Conservation (phyloP, 2,888 invertebrate genomes). For the Lasioglossum vierecki region DNA sequence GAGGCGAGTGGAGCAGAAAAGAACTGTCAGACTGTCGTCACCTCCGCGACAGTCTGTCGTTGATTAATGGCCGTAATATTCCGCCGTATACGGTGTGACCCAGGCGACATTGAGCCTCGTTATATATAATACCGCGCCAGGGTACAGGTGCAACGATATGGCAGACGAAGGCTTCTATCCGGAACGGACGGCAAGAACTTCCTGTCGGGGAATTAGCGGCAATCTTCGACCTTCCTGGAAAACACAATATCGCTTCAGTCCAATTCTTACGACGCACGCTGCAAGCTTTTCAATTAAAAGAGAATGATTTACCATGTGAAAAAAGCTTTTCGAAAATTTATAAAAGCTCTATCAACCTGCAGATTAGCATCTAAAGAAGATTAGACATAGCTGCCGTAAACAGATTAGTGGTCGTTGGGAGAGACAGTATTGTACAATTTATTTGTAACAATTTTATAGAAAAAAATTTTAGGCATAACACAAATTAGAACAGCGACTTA, state of each 20-base stretch:
- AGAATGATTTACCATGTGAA: too few species aligned
- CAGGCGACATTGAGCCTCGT: slow-evolving; percentile 57
- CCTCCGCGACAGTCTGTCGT: slow-evolving; percentile 76
- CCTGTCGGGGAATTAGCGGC: slow-evolving; percentile 65
- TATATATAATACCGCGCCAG: slow-evolving; percentile 47
- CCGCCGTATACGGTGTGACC: slow-evolving; percentile 69
- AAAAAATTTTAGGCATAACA: too few species aligned
- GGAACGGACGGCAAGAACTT: slow-evolving; percentile 56
- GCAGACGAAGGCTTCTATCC: slow-evolving; percentile 43
- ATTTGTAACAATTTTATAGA: too few species aligned
- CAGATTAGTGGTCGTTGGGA: too few species aligned
- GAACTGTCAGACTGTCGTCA: slow-evolving; percentile 78
- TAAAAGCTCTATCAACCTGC: too few species aligned
- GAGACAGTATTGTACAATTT: too few species aligned
- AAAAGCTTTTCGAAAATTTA: too few species aligned
- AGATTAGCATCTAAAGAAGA: too few species aligned
- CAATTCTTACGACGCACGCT: neutral
- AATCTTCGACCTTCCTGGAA: slow-evolving; percentile 54
- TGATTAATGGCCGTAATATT: slow-evolving; percentile 81
- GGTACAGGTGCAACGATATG: slow-evolving; percentile 1
- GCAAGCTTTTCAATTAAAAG: too few species aligned
- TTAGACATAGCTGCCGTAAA: too few species aligned
- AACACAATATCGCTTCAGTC: neutral
- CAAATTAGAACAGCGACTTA: too few species aligned
- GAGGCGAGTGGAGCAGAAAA: slow-evolving; percentile 70